Evolutionary conservation across 2,888 invertebrate species (phyloP).

Genomic region (Capitulum mitella): DNA sequence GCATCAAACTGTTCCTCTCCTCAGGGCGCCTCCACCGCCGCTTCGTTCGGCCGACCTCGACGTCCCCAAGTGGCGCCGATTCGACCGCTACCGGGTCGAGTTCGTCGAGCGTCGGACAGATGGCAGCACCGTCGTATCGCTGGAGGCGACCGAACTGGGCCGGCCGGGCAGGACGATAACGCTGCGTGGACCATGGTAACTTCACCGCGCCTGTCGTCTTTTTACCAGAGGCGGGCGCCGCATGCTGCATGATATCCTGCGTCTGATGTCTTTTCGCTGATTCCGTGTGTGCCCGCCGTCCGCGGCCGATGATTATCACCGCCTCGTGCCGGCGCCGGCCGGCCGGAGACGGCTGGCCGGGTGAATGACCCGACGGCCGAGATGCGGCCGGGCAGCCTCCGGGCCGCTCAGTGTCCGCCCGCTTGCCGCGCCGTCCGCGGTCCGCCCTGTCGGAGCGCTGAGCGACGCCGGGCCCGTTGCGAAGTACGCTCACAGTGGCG

Average conservation of each 20-base stretch:
- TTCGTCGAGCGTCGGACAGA: not conserved
- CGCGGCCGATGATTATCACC: not conserved
- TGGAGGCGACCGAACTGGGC: not conserved
- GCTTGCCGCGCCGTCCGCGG: not conserved
- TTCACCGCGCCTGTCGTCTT: not conserved
- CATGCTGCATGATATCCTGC: too few relatives aligned
- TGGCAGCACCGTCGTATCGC: conserved; percentile 4
- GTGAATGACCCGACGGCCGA: not conserved
- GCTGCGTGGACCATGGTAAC: not conserved
- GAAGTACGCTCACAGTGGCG: too few relatives aligned
- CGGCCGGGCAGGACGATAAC: not conserved
- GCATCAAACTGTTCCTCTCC: too few relatives aligned
- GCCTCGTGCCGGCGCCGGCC: too few relatives aligned
- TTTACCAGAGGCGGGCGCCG: too few relatives aligned
- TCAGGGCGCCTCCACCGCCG: not conserved
- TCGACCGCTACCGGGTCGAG: not conserved
- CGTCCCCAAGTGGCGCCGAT: not conserved
- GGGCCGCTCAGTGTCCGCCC: not conserved
- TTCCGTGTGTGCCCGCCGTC: not conserved
- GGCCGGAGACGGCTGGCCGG: not conserved
- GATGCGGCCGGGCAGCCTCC: not conserved
- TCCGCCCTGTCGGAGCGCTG: not conserved
- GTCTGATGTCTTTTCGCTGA: not conserved
- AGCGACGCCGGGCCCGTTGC: too few relatives aligned
- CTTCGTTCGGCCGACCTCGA: not conserved